phyloP scores from a whole-genome alignment of 2,113 vertebrate species.

The Tragelaphus imberbis region DNA sequence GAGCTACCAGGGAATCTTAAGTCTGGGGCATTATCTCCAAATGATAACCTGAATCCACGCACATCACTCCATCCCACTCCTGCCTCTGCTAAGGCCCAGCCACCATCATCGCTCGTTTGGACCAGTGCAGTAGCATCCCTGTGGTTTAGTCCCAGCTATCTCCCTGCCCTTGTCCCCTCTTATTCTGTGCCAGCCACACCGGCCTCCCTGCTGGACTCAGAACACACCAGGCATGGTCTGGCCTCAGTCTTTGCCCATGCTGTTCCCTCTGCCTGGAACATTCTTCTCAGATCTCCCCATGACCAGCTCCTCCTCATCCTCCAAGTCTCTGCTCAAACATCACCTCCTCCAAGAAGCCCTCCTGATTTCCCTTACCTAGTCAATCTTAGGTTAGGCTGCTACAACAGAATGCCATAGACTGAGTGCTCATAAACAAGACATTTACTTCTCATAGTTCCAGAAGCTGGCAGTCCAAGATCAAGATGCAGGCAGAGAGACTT shows the following conservation, averaged over 20 bases:
- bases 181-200: rapidly evolving
- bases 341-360: neutral
- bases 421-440: neutral
- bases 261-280: neutral
- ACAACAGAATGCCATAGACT: neutral
- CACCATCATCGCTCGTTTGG: rapidly evolving
- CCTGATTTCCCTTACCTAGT: neutral
- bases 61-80: neutral
- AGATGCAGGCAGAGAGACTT: neutral
- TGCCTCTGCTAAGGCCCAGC: rapidly evolving
- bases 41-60: neutral
- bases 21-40: neutral
- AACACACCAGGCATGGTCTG: too few relatives aligned
- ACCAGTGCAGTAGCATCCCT: neutral
- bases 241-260: neutral
- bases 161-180: neutral
- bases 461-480: neutral
- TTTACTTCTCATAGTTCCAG: neutral
- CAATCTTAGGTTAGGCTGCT: neutral
- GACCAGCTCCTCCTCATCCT: neutral
- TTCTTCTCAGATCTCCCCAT: neutral
- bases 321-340: neutral
- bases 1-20: neutral
- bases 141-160: neutral
- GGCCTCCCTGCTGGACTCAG: neutral